Base-by-base conservation (phyloP, 2,797 vertebrate genomes). In the Chloroceryle amazona region DNA sequence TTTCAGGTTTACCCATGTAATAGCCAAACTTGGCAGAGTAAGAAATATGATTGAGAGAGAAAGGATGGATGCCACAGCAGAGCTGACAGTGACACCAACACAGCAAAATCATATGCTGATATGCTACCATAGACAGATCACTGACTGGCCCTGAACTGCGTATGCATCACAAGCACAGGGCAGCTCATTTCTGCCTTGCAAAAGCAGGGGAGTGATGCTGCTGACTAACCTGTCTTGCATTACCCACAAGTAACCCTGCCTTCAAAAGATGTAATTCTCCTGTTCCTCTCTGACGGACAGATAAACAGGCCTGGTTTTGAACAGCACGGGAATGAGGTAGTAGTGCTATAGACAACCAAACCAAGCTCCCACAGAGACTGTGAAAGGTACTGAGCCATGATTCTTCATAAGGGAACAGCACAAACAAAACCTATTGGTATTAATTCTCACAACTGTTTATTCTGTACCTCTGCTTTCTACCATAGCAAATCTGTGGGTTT, bases 151-250 rank as follows among this genome's bases (percentile, higher is more conserved):
- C 51, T 44, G 31, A 3, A 4, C 0, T 58, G 17, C 5, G 0
- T 21, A 28, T 33, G 11, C 6, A 7, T 33, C 25, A 57, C 18
- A 37, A 92, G 41, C 17, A 37, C 10, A 37, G 41, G 17, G 13
- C 20, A 73, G 18, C 18, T 67, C 0, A 0, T 6, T 93, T 63
- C 67, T 31, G 13, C 57, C 55, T 46, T 49, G 29, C 0, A 1
- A 6, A 8, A 60, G 67, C 49, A n/a, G 33, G 47, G n/a, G 26
- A 9, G 4, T 63, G 49, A 74, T 44, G 13, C 15, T 68, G 33
- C 14, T 33, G 14, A 20, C 29, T 68, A 62, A 47, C 23, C 26
- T 57, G 10, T n/a, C 47, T 86, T 66, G 60, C 33, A 31, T 9
- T 42, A 33, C 8, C 13, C 51, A 42, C 14, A 33, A 57, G 47